Conservation (phyloP, 1,140 invertebrate species). For the Teleogryllus occipitalis region DNA sequence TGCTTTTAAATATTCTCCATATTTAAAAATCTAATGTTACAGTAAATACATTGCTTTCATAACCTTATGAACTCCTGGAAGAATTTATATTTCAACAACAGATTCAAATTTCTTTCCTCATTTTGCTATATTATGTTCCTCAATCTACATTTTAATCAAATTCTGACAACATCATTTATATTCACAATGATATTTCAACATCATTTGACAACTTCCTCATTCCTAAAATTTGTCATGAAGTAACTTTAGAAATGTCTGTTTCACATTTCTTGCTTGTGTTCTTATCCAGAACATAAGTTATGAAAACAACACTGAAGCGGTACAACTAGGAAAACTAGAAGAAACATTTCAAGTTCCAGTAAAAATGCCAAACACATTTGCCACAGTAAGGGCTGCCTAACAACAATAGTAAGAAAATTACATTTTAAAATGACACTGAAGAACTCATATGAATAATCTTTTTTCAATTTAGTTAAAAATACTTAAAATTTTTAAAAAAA, state of each 20-base stretch:
- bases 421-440: too few relatives aligned
- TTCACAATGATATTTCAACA: too few relatives aligned
- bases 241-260: too few relatives aligned
- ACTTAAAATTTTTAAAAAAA: too few relatives aligned
- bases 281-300: neutral
- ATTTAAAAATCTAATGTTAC: constrained; percentile 3
- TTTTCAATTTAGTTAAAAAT: too few relatives aligned
- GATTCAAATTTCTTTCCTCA: neutral
- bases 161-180: too few relatives aligned
- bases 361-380: too few relatives aligned
- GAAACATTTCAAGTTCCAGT: neutral
- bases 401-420: too few relatives aligned
- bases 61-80: neutral
- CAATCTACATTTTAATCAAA: neutral
- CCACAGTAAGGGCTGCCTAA: neutral
- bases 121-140: neutral
- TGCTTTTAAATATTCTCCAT: constrained; percentile 8
- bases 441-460: too few relatives aligned
- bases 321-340: neutral
- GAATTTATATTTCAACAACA: neutral
- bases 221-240: too few relatives aligned
- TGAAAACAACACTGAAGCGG: neutral
- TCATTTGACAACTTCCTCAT: too few relatives aligned
- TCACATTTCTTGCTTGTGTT: neutral
- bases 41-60: constrained; percentile 4